These are phyloP conservation scores for Acropora yongei DNA, from an alignment of 64 coral and sea anemone species.

Conservation along the genomic window DNA sequence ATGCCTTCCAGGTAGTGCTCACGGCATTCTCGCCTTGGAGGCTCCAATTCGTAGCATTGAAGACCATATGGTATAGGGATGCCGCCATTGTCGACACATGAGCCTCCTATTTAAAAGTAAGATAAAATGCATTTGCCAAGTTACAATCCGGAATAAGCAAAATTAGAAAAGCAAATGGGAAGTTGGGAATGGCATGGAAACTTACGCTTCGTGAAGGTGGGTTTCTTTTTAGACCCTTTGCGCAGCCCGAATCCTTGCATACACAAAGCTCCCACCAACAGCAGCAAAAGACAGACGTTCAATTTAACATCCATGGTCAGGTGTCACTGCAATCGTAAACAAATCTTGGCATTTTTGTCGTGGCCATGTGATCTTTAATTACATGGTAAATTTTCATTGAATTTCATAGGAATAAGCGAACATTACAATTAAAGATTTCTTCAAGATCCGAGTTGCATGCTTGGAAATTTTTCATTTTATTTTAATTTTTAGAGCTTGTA, in stretches of 20 bases:
- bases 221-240: conserved; percentile 1
- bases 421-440: neutral
- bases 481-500: neutral
- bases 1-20: neutral
- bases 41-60: neutral
- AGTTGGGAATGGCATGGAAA: neutral
- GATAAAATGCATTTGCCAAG: neutral
- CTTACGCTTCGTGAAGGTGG: neutral
- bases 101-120: neutral
- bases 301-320: neutral
- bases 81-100: neutral
- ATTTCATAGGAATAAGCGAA: neutral
- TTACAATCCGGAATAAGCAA: neutral
- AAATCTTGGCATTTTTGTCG: conserved; percentile 9
- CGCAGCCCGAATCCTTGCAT: conserved; percentile 1
- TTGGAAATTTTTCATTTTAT: neutral
- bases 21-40: neutral
- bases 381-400: neutral
- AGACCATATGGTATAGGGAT: neutral
- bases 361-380: neutral
- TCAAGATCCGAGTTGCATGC: neutral
- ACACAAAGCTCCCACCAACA: neutral
- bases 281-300: conserved; percentile 11
- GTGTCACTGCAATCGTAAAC: conserved; percentile 2
- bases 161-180: conserved; percentile 2